A percentile compares a stretch with the other conserved stretches of the same genome.
Conservation (phyloP, 2,888 invertebrate genomes). For the Darwinula stevensoni region DNA sequence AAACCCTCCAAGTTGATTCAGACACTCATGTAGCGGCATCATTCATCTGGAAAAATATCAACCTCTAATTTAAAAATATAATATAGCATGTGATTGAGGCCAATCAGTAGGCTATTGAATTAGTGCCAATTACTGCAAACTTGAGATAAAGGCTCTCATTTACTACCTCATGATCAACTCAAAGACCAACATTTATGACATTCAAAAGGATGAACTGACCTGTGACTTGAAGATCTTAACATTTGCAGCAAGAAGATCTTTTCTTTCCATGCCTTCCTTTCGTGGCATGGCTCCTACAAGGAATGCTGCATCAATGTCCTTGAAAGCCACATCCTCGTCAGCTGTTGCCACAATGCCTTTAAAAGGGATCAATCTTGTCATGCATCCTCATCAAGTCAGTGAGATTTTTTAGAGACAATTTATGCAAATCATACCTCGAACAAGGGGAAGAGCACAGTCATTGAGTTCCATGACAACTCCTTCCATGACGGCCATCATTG, state of each 20-base stretch:
- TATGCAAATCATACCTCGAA: constrained; percentile 25
- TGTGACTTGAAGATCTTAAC: constrained; percentile 94
- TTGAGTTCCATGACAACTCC: constrained; percentile 93
- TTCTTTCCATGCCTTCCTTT: constrained; percentile 91
- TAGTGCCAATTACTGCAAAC: too few species aligned
- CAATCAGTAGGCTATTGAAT: too few species aligned
- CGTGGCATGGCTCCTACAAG: constrained; percentile 95
- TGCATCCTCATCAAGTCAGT: constrained; percentile 5
- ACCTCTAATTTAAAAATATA: too few species aligned
- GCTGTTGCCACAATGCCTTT: constrained; percentile 50
- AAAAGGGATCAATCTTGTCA: constrained; percentile 9
- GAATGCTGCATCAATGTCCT: constrained; percentile 81
- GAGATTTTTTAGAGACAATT: background rate
- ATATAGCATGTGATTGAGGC: too few species aligned
- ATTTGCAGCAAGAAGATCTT: constrained; percentile 85
- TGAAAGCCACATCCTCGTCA: constrained; percentile 70
- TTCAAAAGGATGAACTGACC: too few species aligned
- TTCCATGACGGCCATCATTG: constrained; percentile 83
- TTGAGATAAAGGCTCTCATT: too few species aligned
- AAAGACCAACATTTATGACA: too few species aligned
- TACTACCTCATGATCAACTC: too few species aligned
- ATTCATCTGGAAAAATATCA: too few species aligned
- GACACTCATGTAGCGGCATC: too few species aligned
- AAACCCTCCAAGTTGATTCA: too few species aligned
- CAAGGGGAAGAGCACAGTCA: constrained; percentile 74